Evolutionary conservation across 1,140 invertebrate species (phyloP), one percentile per base, ranked within the genome.

Genomic region (Listronotus oregonensis): DNA sequence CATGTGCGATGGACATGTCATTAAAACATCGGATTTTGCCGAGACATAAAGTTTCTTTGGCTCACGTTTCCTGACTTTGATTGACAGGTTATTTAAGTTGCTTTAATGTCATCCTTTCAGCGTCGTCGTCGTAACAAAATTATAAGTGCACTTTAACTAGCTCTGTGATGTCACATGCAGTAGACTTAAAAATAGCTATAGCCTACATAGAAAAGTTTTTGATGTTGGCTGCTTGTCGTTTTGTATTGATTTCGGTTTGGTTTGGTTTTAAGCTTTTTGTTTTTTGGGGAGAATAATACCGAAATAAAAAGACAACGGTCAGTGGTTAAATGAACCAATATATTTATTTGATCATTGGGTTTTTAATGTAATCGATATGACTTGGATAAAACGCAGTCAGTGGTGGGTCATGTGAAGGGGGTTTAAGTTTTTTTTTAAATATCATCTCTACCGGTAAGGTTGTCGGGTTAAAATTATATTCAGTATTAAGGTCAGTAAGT

Each of bases 11-110:
- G 68, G 68, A 66, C 68, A 68, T 49, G 61, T 70, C 71, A 67
- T 70, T 68, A 66, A 68, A 67, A 70, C 65, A 66, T 69, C 65
- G 66, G 68, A 72, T 72, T 70, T 71, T 72, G 46, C 47, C 61
- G 66, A 62, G 57, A 71, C 69, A 60, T 67, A 65, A 68, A 71
- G 60, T 68, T 68, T 68, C 66, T 68, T 64, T 68, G 49, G 60
- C 52, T 59, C 61, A 49, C 66, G 50, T 69, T 73, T 67, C 66
- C 64, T 68, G 51, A 43, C 56, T 40, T 58, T 68, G 72, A 73
- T 72, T 70, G 72, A 73, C 72, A 73, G 66, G 68, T 72, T 73
- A 73, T 73, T 73, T 72, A 73, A 73, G 72, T 72, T 73, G 57
- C 70, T 71, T 66, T 64, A 73, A 69, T 67, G 70, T 70, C 67